These are phyloP conservation scores for Oryzaephilus surinamensis DNA, from an alignment of 1,140 invertebrate genomes.

Conservation along the genomic window DNA sequence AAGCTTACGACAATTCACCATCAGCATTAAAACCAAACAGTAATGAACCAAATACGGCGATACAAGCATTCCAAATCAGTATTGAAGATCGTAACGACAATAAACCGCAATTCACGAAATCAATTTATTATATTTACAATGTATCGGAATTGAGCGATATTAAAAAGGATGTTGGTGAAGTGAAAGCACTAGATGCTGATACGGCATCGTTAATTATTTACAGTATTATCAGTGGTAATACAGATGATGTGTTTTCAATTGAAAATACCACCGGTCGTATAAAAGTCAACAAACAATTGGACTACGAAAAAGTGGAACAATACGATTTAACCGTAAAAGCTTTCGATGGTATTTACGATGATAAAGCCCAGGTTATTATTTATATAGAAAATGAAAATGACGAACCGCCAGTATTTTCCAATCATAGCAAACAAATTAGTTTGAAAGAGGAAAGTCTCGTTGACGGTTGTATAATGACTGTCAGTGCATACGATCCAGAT, in stretches of 20 bases:
- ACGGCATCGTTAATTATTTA: slow-evolving; percentile 72
- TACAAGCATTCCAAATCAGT: slow-evolving; percentile 70
- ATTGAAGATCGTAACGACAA: slow-evolving; percentile 91
- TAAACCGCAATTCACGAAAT: slow-evolving; percentile 63
- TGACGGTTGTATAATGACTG: slow-evolving; percentile 51
- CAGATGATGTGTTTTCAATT: slow-evolving; percentile 65
- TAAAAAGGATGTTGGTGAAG: slow-evolving; percentile 68
- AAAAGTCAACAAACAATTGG: slow-evolving; percentile 60
- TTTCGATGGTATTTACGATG: slow-evolving; percentile 66
- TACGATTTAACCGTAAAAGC: slow-evolving; percentile 67
- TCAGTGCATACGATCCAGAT: slow-evolving; percentile 75
- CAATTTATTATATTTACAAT: slow-evolving; percentile 61
- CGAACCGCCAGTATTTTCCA: slow-evolving; percentile 64
- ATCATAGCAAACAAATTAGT: slow-evolving; percentile 50
- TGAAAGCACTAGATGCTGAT: slow-evolving; percentile 69
- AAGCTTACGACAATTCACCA: slow-evolving; percentile 74
- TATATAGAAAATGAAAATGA: slow-evolving; percentile 76
- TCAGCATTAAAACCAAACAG: slow-evolving; percentile 66
- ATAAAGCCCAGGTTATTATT: slow-evolving; percentile 64
- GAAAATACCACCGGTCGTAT: slow-evolving; percentile 71
- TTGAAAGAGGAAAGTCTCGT: slow-evolving; percentile 59
- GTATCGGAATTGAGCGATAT: slow-evolving; percentile 74
- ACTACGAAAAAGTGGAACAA: slow-evolving; percentile 73
- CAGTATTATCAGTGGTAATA: slow-evolving; percentile 68
- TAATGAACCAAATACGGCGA: slow-evolving; percentile 53